Percentiles rank a stretch among this genome's conserved stretches.
These are phyloP conservation scores for Serilophus lunatus DNA, from an alignment of 2,113 vertebrate genomes.

Conservation along the genomic window DNA sequence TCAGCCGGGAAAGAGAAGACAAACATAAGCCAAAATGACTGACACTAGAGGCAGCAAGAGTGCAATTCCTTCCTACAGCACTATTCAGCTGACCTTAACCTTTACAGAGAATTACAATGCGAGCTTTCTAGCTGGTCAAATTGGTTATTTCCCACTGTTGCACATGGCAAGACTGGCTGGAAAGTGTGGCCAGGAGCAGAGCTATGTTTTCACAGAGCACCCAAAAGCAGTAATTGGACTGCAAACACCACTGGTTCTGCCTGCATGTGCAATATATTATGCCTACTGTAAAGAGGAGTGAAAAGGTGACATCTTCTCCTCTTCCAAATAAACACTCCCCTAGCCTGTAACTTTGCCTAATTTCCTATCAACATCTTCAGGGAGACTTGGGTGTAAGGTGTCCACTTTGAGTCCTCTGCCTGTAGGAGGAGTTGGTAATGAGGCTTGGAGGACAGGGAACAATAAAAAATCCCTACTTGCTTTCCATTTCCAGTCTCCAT, in stretches of 20 bases:
- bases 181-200: not conserved
- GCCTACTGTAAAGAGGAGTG: not conserved
- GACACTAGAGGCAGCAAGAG: not conserved
- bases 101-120: not conserved
- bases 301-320: not conserved
- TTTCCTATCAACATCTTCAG: not conserved
- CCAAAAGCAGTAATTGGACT: not conserved
- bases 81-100: not conserved
- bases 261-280: not conserved
- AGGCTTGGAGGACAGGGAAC: not conserved
- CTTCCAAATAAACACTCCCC: fast-evolving
- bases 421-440: not conserved
- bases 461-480: not conserved
- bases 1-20: not conserved
- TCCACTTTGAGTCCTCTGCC: not conserved
- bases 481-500: not conserved
- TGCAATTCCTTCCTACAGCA: not conserved
- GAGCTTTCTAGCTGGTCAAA: not conserved
- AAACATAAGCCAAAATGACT: not conserved
- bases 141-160: not conserved
- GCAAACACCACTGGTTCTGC: not conserved
- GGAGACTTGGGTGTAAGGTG: not conserved
- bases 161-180: not conserved
- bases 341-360: not conserved
- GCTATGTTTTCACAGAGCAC: fast-evolving